Conservation (phyloP, 2,113 vertebrate genomes). For the Trematomus loennbergii region DNA sequence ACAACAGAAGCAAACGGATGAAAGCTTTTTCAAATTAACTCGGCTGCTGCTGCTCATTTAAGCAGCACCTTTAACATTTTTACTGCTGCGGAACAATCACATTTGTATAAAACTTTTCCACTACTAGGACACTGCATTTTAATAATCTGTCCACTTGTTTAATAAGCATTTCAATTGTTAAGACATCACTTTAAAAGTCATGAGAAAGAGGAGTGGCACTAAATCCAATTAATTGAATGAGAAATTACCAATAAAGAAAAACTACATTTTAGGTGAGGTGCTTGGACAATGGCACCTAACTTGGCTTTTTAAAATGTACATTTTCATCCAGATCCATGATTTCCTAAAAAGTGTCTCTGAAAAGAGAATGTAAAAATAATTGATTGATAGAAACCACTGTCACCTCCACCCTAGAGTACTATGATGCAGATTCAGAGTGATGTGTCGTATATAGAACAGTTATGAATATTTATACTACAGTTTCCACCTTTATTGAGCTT, state of each 20-base stretch:
- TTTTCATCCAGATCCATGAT: background rate
- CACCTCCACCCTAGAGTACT: background rate
- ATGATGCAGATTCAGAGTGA: background rate
- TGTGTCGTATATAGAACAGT: background rate
- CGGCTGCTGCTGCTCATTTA: background rate
- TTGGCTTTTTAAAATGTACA: background rate
- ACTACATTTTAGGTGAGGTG: background rate
- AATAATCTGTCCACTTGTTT: conserved; percentile 11
- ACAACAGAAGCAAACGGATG: background rate
- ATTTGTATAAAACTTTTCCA: conserved; percentile 8
- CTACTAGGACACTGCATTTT: background rate
- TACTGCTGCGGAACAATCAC: conserved; percentile 1
- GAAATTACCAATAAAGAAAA: conserved; percentile 1
- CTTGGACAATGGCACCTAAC: background rate
- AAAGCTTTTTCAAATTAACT: conserved; percentile 10
- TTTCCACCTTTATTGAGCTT: conserved; percentile 10
- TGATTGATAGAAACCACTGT: background rate
- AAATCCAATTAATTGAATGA: conserved; percentile 40
- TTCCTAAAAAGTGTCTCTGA: background rate
- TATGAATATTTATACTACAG: conserved; percentile 6
- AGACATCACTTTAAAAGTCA: conserved; percentile 21
- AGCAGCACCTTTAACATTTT: conserved; percentile 17
- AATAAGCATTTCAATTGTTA: background rate
- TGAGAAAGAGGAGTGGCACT: background rate
- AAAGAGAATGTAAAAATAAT: background rate